Evolutionary conservation across 1,140 invertebrate species (phyloP).

Genomic region (Tetragonula clypearis): DNA sequence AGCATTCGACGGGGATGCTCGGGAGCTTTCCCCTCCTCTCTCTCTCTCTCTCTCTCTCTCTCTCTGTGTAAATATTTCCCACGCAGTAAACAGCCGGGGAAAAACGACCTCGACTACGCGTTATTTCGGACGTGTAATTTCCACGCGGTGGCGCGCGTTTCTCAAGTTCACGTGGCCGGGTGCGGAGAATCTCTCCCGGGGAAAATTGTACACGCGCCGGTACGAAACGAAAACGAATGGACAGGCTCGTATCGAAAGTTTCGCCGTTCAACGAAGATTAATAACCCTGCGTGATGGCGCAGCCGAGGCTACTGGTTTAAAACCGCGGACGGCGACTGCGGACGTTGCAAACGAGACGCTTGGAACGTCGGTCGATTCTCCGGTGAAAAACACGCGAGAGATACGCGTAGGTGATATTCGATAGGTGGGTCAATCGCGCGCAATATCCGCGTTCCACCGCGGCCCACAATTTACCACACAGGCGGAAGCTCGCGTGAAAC

Average conservation of each 20-base stretch:
- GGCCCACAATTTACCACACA: not conserved
- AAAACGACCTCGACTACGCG: not conserved
- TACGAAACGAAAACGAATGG: constrained; percentile 26
- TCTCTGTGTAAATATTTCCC: constrained; percentile 15
- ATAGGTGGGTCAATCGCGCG: not conserved
- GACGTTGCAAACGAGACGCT: not conserved
- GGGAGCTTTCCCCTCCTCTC: not conserved
- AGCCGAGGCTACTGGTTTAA: not conserved
- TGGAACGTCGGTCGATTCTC: not conserved
- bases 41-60: constrained; percentile 2
- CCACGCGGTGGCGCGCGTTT: not conserved
- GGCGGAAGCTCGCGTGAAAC: not conserved
- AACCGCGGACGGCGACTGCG: no score
- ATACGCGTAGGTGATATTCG: not conserved
- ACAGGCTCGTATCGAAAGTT: constrained; percentile 30
- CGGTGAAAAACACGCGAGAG: not conserved
- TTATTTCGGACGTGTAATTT: not conserved
- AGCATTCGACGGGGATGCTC: not conserved
- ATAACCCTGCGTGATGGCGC: not conserved
- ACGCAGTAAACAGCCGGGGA: constrained; percentile 20
- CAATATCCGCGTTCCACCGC: not conserved
- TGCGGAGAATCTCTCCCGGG: not conserved
- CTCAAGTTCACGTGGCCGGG: not conserved
- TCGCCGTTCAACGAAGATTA: constrained; percentile 15
- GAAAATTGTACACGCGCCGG: not conserved